phyloP scores from a whole-genome alignment of 1,140 invertebrate species.

The Drosophila ironensis region DNA sequence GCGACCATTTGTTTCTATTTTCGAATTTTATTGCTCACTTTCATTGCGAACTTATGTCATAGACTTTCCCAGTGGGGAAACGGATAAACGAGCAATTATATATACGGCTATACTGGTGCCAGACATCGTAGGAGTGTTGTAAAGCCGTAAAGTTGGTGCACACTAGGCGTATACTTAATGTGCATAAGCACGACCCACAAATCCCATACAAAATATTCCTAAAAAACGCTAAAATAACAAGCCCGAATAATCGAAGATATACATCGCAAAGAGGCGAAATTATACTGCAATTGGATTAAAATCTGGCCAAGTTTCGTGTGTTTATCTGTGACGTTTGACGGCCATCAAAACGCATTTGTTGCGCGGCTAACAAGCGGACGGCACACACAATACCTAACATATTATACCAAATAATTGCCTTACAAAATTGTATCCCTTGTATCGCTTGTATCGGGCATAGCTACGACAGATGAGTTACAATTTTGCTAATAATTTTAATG shows the following conservation, averaged over 20 bases:
- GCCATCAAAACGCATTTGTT: slow-evolving; percentile 39
- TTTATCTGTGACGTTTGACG: slow-evolving; percentile 46
- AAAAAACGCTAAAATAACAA: no score
- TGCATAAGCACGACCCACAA: no score
- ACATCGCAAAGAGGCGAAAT: slow-evolving; percentile 8
- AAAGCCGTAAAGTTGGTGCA: background rate
- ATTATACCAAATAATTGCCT: slow-evolving; percentile 33
- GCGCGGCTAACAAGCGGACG: slow-evolving; percentile 33
- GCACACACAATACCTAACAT: background rate
- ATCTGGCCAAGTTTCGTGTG: background rate
- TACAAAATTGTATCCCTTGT: background rate
- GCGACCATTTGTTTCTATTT: slow-evolving; percentile 22
- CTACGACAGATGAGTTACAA: slow-evolving; percentile 24
- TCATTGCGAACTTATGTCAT: slow-evolving; percentile 21
- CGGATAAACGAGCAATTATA: background rate
- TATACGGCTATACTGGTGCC: no score
- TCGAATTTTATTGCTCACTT: slow-evolving; percentile 26
- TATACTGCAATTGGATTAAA: background rate
- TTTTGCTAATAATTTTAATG: slow-evolving; percentile 75
- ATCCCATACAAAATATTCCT: no score
- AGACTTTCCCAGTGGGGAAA: background rate
- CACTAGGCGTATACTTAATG: background rate
- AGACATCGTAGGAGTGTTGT: background rate
- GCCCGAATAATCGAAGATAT: background rate
- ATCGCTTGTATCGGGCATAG: background rate